Evolutionary conservation across 2,113 vertebrate genomes (phyloP), one percentile per base, ranked within the genome.

Genomic region (Dolichotis patagonum): DNA sequence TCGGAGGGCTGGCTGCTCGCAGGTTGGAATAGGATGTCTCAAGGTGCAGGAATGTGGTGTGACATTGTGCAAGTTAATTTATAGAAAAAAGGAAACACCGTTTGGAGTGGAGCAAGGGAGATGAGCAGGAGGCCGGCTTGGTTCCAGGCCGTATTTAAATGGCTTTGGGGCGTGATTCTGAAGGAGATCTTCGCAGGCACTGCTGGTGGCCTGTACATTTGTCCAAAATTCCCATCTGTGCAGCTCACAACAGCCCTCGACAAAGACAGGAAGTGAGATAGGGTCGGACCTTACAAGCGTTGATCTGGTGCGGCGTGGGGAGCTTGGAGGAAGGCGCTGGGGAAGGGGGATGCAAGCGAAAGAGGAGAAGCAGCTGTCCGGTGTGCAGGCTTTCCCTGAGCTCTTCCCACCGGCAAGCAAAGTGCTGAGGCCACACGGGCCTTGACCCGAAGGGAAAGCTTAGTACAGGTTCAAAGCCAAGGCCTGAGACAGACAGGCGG

Each of bases 51-150:
- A 94, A 96, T 95, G 97, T 63, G 56, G 88, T 87, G 93, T 98
- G 97, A 98, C 96, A 67, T 0, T 1, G 78, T 60, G 97, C 77
- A 3, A 93, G 81, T 95, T 90, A 96, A 98, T 98, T 98, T 98
- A 92, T 11, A 92, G 97, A 88, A 85, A 87, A 97, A n/a, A n/a
- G n/a, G 97, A 98, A 97, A 94, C 95, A 92, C 65, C 93, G 46
- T 94, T 96, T 95, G 88, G 88, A 96, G 85, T 62, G 28, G 69
- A 56, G 71, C 7, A 13, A 83, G 46, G 95, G 80, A 90, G 43
- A 85, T 1, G 77, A 71, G 46, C 1, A 0, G 63, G 32, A 52
- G 11, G 0, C 94, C 24, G 84, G 80, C 65, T 69, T 85, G 89
- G 87, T 88, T 11, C 22, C 80, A 77, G 65, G 4, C 14, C 7